These are phyloP conservation scores for Mesoligia furuncula DNA, from an alignment of 2,888 invertebrate genomes.

Conservation along the genomic window DNA sequence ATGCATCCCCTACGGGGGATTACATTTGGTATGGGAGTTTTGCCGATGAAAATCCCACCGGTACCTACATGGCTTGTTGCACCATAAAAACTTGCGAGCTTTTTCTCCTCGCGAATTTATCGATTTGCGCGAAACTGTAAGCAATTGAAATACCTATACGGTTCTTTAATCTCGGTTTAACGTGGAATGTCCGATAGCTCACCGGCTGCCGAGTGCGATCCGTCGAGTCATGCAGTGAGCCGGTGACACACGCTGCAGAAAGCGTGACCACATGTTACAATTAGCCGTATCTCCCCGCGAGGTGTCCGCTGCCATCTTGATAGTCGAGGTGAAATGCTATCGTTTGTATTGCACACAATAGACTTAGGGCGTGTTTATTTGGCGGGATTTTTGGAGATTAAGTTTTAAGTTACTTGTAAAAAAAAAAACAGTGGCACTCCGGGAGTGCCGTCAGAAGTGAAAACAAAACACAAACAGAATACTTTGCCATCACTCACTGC, in stretches of 20 bases:
- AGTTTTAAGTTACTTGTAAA: neutral
- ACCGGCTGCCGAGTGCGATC: conserved; percentile 19
- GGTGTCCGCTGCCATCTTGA: conserved; percentile 74
- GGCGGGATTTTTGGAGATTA: neutral
- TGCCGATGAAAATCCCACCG: neutral
- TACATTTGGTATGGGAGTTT: neutral
- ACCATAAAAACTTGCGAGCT: neutral
- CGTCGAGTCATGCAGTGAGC: conserved; percentile 46
- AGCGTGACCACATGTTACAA: conserved; percentile 78
- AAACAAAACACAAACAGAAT: too few relatives aligned
- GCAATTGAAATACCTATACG: conserved; percentile 42
- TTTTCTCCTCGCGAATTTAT: neutral
- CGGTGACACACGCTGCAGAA: conserved; percentile 69
- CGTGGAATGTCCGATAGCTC: conserved; percentile 45
- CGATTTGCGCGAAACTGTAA: conserved; percentile 7
- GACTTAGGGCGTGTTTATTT: conserved; percentile 49
- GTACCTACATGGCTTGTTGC: too few relatives aligned
- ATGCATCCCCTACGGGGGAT: neutral
- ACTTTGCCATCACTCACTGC: too few relatives aligned
- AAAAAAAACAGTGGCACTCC: neutral
- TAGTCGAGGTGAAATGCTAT: conserved; percentile 79
- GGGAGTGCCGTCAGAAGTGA: too few relatives aligned
- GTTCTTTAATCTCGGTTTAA: conserved; percentile 21
- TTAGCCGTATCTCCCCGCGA: conserved; percentile 68
- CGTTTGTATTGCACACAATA: conserved; percentile 71